phyloP scores from a whole-genome alignment of 2,113 vertebrate genomes.

The Pitta sordida region DNA sequence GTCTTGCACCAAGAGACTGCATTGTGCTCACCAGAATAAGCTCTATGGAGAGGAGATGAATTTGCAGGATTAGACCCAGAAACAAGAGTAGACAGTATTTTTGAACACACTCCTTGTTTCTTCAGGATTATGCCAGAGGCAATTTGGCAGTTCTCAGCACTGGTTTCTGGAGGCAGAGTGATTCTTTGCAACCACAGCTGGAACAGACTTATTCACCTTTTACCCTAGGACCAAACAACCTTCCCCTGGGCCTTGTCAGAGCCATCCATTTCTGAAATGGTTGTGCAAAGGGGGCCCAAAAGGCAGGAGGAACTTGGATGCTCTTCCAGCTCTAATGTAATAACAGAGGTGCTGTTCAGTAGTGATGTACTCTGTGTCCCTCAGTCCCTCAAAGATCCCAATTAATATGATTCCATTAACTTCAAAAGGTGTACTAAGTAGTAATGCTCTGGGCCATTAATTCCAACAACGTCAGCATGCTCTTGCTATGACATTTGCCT shows the following conservation, averaged over 20 bases:
- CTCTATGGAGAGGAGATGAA: background rate
- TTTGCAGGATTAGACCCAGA: background rate
- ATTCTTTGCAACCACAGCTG: background rate
- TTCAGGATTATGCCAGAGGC: background rate
- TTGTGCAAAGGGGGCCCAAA: background rate
- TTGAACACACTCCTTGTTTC: background rate
- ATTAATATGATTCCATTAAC: slow-evolving; percentile 71
- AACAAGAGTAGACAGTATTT: background rate
- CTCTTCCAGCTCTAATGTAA: slow-evolving; percentile 24
- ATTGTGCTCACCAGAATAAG: background rate
- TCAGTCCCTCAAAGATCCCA: slow-evolving; percentile 53
- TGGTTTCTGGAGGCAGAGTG: background rate
- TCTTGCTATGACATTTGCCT: slow-evolving; percentile 67
- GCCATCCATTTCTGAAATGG: slow-evolving; percentile 38
- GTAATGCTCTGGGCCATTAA: slow-evolving; percentile 69
- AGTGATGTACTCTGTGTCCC: slow-evolving; percentile 43
- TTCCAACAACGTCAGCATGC: slow-evolving; percentile 59
- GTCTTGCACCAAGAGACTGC: background rate
- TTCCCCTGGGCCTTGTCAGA: background rate
- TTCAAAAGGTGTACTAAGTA: slow-evolving; percentile 60
- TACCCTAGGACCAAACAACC: background rate
- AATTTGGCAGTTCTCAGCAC: background rate
- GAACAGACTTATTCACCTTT: slow-evolving; percentile 3
- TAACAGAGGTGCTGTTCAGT: slow-evolving; percentile 40
- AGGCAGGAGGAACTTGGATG: slow-evolving; percentile 32